Percentiles rank a stretch among this genome's conserved stretches.
Evolutionary conservation across 2,797 vertebrate species (phyloP).

Genomic region (Amblyraja radiata): DNA sequence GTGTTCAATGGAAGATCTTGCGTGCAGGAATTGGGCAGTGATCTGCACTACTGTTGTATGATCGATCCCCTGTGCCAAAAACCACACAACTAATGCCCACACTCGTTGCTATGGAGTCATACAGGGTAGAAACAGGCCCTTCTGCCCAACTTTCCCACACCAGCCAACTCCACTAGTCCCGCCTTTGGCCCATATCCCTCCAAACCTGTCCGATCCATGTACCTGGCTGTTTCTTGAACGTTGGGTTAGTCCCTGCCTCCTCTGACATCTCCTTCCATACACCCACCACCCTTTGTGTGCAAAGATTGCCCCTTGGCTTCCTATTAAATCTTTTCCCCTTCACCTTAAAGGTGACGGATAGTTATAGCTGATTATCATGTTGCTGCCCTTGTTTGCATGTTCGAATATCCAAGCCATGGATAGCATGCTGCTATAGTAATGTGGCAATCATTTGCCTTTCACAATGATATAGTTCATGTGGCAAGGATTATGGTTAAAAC

Average conservation of each 20-base stretch:
- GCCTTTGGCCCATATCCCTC: no score
- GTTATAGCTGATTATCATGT: background rate
- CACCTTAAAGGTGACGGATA: background rate
- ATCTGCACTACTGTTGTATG: background rate
- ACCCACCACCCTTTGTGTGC: no score
- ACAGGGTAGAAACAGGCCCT: no score
- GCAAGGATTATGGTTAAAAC: background rate
- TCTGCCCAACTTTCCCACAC: no score
- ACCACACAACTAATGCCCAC: background rate
- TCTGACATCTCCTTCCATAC: no score
- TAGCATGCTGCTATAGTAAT: background rate
- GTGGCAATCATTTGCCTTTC: background rate
- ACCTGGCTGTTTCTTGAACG: no score
- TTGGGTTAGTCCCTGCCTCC: no score
- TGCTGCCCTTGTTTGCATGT: background rate
- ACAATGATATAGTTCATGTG: background rate
- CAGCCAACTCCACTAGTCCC: no score
- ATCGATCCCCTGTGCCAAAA: background rate
- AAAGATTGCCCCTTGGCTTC: no score
- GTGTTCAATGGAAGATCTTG: background rate
- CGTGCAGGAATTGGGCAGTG: background rate
- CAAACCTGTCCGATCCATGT: no score
- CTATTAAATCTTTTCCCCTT: no score
- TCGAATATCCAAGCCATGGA: background rate
- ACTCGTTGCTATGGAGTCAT: no score